These are phyloP conservation scores for Phaethon lepturus DNA, from an alignment of 2,113 vertebrate species.

Conservation along the genomic window DNA sequence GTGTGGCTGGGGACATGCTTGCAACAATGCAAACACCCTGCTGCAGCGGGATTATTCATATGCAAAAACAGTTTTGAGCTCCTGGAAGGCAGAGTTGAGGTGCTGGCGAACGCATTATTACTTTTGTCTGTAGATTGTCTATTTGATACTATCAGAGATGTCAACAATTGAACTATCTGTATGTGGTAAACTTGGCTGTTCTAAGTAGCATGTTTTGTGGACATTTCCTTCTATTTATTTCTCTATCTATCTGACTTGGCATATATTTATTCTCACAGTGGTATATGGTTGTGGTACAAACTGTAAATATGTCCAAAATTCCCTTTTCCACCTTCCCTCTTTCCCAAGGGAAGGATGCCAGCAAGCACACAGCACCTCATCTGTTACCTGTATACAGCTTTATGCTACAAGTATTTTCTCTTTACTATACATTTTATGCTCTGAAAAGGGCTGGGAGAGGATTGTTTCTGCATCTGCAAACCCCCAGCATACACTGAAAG, in stretches of 20 bases:
- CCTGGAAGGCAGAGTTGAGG: background rate
- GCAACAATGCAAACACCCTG: too few species aligned
- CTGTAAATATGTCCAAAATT: background rate
- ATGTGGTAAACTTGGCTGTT: background rate
- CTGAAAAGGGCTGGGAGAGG: background rate
- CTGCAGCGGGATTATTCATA: background rate
- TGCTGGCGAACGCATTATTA: background rate
- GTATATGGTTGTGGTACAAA: background rate
- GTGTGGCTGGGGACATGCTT: background rate
- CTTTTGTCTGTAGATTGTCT: background rate
- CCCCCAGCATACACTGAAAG: background rate
- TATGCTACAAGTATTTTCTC: background rate
- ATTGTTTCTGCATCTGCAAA: background rate
- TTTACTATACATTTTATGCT: background rate
- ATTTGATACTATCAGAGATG: background rate
- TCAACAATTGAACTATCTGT: background rate
- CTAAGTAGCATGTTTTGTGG: background rate
- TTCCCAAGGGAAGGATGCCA: background rate
- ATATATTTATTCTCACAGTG: background rate
- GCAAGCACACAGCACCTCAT: background rate
- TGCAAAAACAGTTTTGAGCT: background rate
- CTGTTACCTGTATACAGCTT: background rate
- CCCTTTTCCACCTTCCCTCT: background rate
- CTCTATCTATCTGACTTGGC: background rate
- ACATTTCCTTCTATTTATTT: background rate